Evolutionary conservation across 2,113 vertebrate genomes (phyloP).

Genomic region (Piliocolobus tephrosceles): DNA sequence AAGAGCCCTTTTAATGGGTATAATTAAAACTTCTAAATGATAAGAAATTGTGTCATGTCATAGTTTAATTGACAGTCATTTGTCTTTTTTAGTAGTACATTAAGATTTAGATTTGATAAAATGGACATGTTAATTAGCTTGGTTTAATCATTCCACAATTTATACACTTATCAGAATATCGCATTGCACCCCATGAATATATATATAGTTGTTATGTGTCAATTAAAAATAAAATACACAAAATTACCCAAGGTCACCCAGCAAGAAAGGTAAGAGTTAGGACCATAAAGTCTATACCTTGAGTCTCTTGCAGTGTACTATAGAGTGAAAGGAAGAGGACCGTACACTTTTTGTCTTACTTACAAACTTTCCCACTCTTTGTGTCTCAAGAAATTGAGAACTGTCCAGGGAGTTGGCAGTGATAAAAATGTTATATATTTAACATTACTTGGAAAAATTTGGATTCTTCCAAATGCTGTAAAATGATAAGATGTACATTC

Average conservation of each 20-base stretch:
- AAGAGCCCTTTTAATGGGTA: background rate
- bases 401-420: background rate
- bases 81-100: background rate
- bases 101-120: background rate
- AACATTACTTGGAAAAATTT: background rate
- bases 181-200: background rate
- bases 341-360: background rate
- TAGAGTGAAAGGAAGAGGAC: background rate
- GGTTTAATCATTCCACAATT: too few relatives aligned
- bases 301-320: background rate
- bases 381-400: constrained; percentile 6
- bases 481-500: background rate
- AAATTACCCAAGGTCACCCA: background rate
- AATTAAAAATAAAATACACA: background rate
- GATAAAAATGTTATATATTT: background rate
- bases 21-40: background rate
- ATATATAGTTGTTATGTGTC: background rate
- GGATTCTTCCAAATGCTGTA: background rate
- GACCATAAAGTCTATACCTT: background rate
- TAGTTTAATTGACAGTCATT: background rate
- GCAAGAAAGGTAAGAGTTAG: background rate
- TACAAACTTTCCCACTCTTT: background rate
- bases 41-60: background rate
- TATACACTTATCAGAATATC: background rate
- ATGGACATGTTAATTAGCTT: background rate